Evolutionary conservation across 2,888 invertebrate genomes (phyloP), one percentile per base, ranked within the genome.

Genomic region (Metallyticus violacea): DNA sequence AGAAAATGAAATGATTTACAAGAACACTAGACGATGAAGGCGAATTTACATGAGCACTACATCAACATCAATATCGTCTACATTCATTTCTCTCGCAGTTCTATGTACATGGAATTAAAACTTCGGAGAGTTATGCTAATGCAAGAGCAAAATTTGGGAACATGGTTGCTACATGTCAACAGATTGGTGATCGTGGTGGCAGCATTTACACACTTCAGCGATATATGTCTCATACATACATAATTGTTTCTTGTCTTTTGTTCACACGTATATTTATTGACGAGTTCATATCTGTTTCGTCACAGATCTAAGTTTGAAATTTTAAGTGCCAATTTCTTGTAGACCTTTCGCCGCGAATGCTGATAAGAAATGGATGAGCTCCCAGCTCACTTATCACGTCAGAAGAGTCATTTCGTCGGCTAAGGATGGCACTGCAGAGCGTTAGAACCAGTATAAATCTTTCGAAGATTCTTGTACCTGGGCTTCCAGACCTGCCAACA

Each of bases 401-500:
- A 62, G 40, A 40, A 15, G 9, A 62, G 26, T 81, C 81, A 29
- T 26, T 81, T 81, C 81, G 9, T 26, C 30, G 81, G 81, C 28
- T 29, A 30, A 81, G 81, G n/a, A 79, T 79, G 26, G 40, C 40
- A 62, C 40, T 62, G 40, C 40, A 62, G 40, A 62, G 15, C 40
- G 40, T 85, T 81, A 91, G 89, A 90, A 91, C 91, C 91, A 91
- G 88, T 90, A 91, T 81, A 91, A 90, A 89, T 91, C 91, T 89
- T 91, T 91, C 88, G 91, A 90, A 87, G 83, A 83, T 28, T 91
- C 91, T 87, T 91, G 91, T 79, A 91, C 91, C 89, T 91, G 91
- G 79, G 91, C 90, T 88, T 91, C 91, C 88, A 91, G 89, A 87
- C 91, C 91, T 91, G 90, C 40, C 40, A 62, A 62, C 40, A 62